Base-by-base conservation (phyloP, 2,797 vertebrate species). In the Cichlasoma orientale region DNA sequence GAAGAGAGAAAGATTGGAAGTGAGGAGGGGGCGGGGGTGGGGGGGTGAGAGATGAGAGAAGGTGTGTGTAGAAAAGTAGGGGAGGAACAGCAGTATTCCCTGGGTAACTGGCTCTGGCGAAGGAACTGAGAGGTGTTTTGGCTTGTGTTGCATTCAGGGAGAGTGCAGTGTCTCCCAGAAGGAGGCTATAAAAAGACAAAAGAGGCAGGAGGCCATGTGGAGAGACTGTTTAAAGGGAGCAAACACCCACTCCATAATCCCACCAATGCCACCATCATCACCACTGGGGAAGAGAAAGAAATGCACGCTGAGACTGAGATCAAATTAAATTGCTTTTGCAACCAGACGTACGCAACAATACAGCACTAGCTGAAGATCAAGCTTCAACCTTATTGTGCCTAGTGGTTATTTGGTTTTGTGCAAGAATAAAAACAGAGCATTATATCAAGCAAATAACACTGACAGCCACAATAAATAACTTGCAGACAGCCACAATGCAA, bases 131-230 rank as follows among this genome's bases (percentile, higher is more conserved):
- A 93, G 92, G 92, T 94, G 93, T 95, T 94, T 94, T 95, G 94
- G 95, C 94, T 95, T 91, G 90, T 88, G 94, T 90, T 93, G 93
- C 90, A 90, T 95, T 93, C 91, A 86, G 92, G 90, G 93, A 94
- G 94, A 93, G 93, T 75, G 88, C 84, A 92, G 91, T 79, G 82
- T 93, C 93, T 95, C 94, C 92, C 93, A 90, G 93, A 95, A 94
- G 91, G 93, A 95, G 89, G 94, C 95, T 96, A 96, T 95, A 96
- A 96, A 96, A 96, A 96, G 94, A 95, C 94, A 95, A 95, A 95
- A 93, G 94, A 95, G 94, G 94, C 93, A 95, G 92, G 91, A 95
- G 94, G 93, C 95, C 94, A 94, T 93, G 94, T 92, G 89, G 93
- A 95, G 93, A 93, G 92, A 94, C 93, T 94, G 93, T 92, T 94